Conservation (phyloP, 2,797 vertebrate genomes). For the Crossoptilon crossoptilon region DNA sequence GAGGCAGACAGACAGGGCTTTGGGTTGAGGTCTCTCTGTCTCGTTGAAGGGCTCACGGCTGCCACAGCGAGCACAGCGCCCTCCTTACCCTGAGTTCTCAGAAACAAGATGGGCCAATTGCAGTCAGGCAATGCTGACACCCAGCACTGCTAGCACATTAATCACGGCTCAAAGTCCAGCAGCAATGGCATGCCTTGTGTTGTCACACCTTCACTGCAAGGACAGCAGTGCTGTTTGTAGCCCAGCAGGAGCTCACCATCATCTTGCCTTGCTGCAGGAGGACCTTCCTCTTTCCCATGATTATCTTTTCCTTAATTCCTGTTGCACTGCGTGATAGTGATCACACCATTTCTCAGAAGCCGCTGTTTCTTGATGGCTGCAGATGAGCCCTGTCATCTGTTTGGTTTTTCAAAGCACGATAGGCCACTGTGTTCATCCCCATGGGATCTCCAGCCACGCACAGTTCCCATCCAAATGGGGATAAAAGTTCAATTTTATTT, state of each 20-base stretch:
- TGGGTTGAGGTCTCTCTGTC: background rate
- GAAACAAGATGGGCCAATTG: background rate
- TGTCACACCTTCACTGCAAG: slow-evolving; percentile 49
- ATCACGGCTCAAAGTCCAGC: slow-evolving; percentile 20
- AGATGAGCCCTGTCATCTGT: slow-evolving; percentile 52
- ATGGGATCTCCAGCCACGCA: slow-evolving; percentile 41
- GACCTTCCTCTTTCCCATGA: background rate
- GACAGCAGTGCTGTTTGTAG: background rate
- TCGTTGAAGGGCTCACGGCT: background rate
- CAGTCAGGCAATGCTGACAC: slow-evolving; percentile 33
- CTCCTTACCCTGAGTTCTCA: background rate
- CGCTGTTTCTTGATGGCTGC: slow-evolving; percentile 21
- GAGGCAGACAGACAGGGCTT: background rate
- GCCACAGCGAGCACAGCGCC: accelerated
- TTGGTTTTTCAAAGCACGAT: slow-evolving; percentile 51
- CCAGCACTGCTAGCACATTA: background rate
- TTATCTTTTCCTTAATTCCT: background rate
- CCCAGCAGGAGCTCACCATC: background rate
- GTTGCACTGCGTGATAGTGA: slow-evolving; percentile 16
- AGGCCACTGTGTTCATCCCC: slow-evolving; percentile 47
- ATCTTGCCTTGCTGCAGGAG: background rate
- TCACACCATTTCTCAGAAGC: slow-evolving; percentile 58
- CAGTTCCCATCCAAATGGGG: slow-evolving; percentile 67
- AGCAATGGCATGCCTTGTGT: background rate
- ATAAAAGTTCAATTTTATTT: slow-evolving; percentile 77